Percentiles rank a stretch among this genome's conserved stretches.
Evolutionary conservation across 2,888 invertebrate species (phyloP).

Genomic region (Volucella bombylans): DNA sequence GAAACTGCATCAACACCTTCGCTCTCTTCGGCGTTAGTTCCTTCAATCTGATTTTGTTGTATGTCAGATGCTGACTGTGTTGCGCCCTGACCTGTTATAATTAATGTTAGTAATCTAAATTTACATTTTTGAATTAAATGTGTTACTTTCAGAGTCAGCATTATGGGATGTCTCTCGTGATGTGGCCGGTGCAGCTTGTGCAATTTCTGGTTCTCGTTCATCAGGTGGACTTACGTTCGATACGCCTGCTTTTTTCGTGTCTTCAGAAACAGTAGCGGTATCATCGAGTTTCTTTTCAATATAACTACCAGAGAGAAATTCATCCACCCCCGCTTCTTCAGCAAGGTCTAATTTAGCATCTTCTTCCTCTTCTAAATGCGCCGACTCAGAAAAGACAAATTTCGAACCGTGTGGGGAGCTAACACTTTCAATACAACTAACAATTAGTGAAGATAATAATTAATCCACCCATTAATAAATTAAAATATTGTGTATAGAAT

Average conservation of each 20-base stretch:
- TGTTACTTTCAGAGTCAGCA: slow-evolving; percentile 78
- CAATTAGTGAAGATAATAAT: background rate
- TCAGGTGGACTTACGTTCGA: slow-evolving; percentile 37
- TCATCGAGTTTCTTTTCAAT: slow-evolving; percentile 56
- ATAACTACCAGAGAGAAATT: slow-evolving; percentile 54
- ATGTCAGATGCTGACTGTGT: slow-evolving; percentile 82
- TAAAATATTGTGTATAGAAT: too few relatives aligned
- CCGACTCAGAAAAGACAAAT: slow-evolving; percentile 86
- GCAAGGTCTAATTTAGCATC: slow-evolving; percentile 78
- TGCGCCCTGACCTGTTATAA: slow-evolving; percentile 80
- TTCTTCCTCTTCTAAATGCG: slow-evolving; percentile 85
- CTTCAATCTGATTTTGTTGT: slow-evolving; percentile 79
- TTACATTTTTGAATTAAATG: background rate
- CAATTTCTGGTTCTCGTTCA: slow-evolving; percentile 53
- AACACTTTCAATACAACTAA: slow-evolving; percentile 83
- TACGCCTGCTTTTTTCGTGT: slow-evolving; percentile 44
- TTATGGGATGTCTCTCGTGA: slow-evolving; percentile 78
- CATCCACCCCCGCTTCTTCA: slow-evolving; percentile 83
- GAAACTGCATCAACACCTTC: slow-evolving; percentile 84
- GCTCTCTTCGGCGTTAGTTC: slow-evolving; percentile 79
- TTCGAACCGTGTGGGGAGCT: slow-evolving; percentile 91
- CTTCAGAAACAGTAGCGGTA: slow-evolving; percentile 42
- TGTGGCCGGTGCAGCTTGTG: slow-evolving; percentile 64
- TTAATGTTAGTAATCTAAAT: slow-evolving; percentile 4
- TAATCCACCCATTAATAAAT: too few relatives aligned